Evolutionary conservation across 2,888 invertebrate species (phyloP), one percentile per base, ranked within the genome.

Genomic region (Ophion obscuratus): DNA sequence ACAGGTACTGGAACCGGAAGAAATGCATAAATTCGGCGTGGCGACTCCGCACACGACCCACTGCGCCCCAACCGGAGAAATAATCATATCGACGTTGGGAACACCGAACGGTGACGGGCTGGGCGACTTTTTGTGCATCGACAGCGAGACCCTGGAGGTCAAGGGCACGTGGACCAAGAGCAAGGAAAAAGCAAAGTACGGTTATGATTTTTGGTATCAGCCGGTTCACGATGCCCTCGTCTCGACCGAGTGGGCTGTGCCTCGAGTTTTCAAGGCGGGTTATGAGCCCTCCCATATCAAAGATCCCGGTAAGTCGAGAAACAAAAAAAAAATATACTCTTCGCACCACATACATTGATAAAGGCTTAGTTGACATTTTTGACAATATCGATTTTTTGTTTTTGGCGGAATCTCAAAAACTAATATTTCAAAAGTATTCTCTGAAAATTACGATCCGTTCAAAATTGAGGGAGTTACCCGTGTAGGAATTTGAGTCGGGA

Each of bases 191-290:
- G 97, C 97, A 0, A 94, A 95, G 77, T 98, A 97, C 89, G 98
- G 98, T 6, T 99, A 99, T 93, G 99, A 99, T 94, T 99, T 98
- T 93, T 99, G 99, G 99, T 99, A 99, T 93, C 99, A 99, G 92
- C 99, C 99, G 0, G 96, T 97, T 90, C 97, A 97, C 91, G 98
- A 99, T 94, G 96, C 98, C 0, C 97, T 99, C 97, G 95, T 99
- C 31, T 96, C 98, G 17, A 96, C 97, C 0, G 99, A 99, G 95
- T 99, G 99, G 99, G 99, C 98, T 0, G 96, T 97, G 0, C 99
- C 99, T 0, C 97, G 96, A 86, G 95, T 96, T 74, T 98, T 98
- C 93, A 97, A 96, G 90, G 94, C 94, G 31, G 96, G 97, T 2
- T 96, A 95, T 90, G 91, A 94, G 24, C 92, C 94, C 0, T 67